phyloP scores from a whole-genome alignment of 2,797 vertebrate species.

The Halcyon badia region DNA sequence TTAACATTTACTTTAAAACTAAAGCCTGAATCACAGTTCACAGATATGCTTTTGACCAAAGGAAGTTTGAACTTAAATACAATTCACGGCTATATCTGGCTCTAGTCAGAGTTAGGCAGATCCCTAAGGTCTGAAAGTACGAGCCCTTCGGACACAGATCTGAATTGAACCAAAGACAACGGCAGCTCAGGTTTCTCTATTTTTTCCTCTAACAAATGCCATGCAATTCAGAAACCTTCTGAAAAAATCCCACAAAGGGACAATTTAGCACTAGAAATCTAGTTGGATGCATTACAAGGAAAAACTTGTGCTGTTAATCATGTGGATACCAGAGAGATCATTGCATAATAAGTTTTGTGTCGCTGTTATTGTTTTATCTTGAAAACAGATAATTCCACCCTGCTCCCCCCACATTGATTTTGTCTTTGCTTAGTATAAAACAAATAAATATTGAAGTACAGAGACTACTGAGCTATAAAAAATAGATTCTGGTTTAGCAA shows the following conservation, averaged over 20 bases:
- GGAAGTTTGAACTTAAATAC: not conserved
- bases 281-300: constrained; percentile 28
- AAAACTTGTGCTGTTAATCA: constrained; percentile 58
- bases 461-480: not conserved
- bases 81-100: not conserved
- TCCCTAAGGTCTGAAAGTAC: not conserved
- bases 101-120: not conserved
- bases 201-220: not conserved
- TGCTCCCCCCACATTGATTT: not conserved
- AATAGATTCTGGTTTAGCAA: not conserved
- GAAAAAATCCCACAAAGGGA: not conserved
- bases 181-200: not conserved
- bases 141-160: not conserved
- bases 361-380: constrained; percentile 15
- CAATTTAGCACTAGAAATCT: not conserved
- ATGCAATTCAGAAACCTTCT: not conserved
- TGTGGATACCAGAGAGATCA: constrained; percentile 8
- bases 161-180: not conserved
- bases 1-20: not conserved
- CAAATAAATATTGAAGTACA: constrained; percentile 8
- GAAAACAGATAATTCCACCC: not conserved
- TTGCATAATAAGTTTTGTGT: constrained; percentile 6
- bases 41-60: not conserved
- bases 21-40: not conserved
- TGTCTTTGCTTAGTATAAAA: not conserved